Evolutionary conservation across 2,113 vertebrate species (phyloP).

Genomic region (Bungarus multicinctus): DNA sequence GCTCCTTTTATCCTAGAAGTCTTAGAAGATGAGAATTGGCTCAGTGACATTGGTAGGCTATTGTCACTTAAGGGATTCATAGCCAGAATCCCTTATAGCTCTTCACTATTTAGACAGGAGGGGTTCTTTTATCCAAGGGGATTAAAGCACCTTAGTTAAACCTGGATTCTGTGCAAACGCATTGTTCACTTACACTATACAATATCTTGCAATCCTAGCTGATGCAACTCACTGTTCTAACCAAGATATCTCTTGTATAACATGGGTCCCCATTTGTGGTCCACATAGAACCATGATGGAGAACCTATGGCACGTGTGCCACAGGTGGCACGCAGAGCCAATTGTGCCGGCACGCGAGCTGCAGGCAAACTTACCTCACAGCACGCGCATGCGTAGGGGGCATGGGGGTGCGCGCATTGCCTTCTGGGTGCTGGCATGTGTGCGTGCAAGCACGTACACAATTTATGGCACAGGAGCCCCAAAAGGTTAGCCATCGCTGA

Average conservation of each 20-base stretch:
- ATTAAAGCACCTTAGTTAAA: not conserved
- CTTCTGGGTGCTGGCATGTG: too few species aligned
- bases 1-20: not conserved
- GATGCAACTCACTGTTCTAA: not conserved
- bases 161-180: not conserved
- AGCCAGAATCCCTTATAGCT: not conserved
- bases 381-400: too few species aligned
- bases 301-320: too few species aligned
- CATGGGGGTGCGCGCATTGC: too few species aligned
- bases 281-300: too few species aligned
- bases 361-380: too few species aligned
- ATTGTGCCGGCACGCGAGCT: too few species aligned
- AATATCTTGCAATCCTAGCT: not conserved
- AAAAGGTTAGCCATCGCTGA: too few species aligned
- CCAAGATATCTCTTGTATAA: not conserved
- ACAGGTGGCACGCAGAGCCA: too few species aligned
- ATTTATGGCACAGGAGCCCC: too few species aligned
- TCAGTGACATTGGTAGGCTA: not conserved
- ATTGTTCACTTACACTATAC: not conserved
- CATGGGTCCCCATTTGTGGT: not conserved
- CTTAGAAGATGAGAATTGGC: not conserved
- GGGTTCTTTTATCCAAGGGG: not conserved
- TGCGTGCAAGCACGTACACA: too few species aligned
- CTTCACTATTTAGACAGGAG: not conserved
- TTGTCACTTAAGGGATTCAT: not conserved